A percentile compares a stretch with the other conserved stretches of the same genome.
Conservation (phyloP, 1,140 invertebrate genomes). For the Drosophila malerkotliana region DNA sequence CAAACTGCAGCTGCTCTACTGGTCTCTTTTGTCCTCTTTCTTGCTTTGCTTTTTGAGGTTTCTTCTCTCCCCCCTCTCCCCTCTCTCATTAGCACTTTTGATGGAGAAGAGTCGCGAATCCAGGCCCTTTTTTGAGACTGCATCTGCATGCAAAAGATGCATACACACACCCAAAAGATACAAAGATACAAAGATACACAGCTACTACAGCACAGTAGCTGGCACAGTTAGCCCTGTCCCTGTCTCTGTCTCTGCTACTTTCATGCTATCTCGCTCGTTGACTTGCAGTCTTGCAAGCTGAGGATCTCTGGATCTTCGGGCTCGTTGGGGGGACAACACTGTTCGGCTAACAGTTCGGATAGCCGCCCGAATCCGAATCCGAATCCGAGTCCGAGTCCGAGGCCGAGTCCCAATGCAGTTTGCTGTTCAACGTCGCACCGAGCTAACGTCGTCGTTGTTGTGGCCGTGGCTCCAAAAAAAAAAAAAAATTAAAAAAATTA, state of each 20-base stretch:
- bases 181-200: constrained; percentile 14
- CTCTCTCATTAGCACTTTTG: constrained; percentile 32
- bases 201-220: constrained; percentile 14
- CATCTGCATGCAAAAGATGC: constrained; percentile 46
- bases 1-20: too few species aligned
- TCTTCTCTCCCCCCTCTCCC: not conserved
- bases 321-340: too few species aligned
- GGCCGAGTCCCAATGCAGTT: constrained; percentile 51
- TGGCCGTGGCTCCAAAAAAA: constrained; percentile 8
- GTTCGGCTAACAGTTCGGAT: too few species aligned
- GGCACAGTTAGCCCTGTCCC: too few species aligned
- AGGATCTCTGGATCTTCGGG: constrained; percentile 4
- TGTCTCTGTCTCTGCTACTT: not conserved
- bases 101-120: constrained; percentile 6
- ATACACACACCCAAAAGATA: not conserved
- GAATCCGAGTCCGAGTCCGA: not conserved
- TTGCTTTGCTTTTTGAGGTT: not conserved
- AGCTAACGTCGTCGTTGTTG: constrained; percentile 61
- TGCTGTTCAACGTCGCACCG: constrained; percentile 72
- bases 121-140: constrained; percentile 4
- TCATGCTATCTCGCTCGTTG: not conserved
- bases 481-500: not conserved
- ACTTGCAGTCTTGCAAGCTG: not conserved
- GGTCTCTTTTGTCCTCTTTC: not conserved
- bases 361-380: too few species aligned